Evolutionary conservation across 2,797 vertebrate genomes (phyloP).

Genomic region (Podarcis siculus): DNA sequence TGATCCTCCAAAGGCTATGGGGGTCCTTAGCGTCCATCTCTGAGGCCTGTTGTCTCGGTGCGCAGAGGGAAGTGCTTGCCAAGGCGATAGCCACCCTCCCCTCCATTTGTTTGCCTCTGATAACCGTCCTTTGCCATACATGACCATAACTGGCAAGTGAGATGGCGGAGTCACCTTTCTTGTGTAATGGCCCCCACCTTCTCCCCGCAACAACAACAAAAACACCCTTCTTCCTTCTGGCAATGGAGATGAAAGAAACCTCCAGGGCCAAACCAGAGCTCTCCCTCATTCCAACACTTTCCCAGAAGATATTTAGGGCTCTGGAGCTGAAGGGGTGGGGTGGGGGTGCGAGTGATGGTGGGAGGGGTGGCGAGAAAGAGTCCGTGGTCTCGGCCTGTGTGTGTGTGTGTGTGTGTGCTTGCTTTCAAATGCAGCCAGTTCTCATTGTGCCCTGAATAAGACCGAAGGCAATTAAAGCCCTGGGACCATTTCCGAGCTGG

Average conservation of each 20-base stretch:
- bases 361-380: slow-evolving; percentile 35
- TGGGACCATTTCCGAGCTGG: slow-evolving; percentile 83
- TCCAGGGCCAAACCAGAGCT: background rate
- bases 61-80: background rate
- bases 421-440: slow-evolving; percentile 82
- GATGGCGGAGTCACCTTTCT: background rate
- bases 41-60: background rate
- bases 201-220: background rate
- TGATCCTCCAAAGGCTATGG: background rate
- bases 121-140: background rate
- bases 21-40: background rate
- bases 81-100: background rate
- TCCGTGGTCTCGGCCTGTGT: slow-evolving; percentile 46
- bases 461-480: slow-evolving; percentile 80
- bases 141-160: background rate
- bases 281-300: background rate
- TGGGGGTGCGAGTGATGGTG: background rate
- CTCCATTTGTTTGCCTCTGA: background rate
- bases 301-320: background rate
- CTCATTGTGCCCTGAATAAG: slow-evolving; percentile 67
- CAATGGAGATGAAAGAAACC: background rate
- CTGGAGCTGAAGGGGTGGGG: background rate
- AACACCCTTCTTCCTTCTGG: background rate
- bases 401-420: background rate
- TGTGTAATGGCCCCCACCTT: background rate